Evolutionary conservation across 1,140 invertebrate genomes (phyloP).

Genomic region (Bombus vancouverensis): DNA sequence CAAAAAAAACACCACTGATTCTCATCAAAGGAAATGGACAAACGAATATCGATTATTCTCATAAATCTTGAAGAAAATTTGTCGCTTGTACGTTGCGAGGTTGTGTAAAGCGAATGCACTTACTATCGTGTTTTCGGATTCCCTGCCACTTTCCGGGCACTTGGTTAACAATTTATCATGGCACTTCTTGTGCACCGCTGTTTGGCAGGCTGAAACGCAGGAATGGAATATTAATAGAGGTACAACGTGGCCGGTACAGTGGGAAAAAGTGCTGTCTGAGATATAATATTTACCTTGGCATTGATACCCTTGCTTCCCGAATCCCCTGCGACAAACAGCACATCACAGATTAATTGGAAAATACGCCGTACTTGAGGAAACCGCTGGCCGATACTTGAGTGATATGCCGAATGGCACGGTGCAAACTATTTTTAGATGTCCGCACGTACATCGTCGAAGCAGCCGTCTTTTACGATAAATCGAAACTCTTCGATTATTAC

Average conservation of each 20-base stretch:
- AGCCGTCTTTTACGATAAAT: slow-evolving; percentile 32
- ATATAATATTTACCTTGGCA: slow-evolving; percentile 90
- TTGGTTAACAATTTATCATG: slow-evolving; percentile 97
- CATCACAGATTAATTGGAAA: slow-evolving; percentile 17
- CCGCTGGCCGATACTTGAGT: neutral
- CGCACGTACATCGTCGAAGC: neutral
- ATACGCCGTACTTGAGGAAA: neutral
- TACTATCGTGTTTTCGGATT: slow-evolving; percentile 97
- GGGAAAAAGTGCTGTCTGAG: slow-evolving; percentile 11
- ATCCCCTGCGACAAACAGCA: slow-evolving; percentile 86
- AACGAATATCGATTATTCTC: no score
- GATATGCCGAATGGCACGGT: neutral
- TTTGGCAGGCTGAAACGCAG: slow-evolving; percentile 91
- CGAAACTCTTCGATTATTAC: neutral
- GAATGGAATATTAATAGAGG: slow-evolving; percentile 78
- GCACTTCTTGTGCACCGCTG: slow-evolving; percentile 98
- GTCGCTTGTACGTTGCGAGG: no score
- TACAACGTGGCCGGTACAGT: slow-evolving; percentile 7
- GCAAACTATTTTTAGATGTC: slow-evolving; percentile 26
- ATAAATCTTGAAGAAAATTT: neutral
- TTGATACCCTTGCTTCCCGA: slow-evolving; percentile 99
- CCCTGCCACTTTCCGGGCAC: slow-evolving; percentile 95
- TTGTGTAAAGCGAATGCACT: slow-evolving; percentile 78
- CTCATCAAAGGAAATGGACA: no score
- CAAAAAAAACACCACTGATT: neutral